phyloP scores from a whole-genome alignment of 2,797 vertebrate genomes.

The Nannoperca australis region DNA sequence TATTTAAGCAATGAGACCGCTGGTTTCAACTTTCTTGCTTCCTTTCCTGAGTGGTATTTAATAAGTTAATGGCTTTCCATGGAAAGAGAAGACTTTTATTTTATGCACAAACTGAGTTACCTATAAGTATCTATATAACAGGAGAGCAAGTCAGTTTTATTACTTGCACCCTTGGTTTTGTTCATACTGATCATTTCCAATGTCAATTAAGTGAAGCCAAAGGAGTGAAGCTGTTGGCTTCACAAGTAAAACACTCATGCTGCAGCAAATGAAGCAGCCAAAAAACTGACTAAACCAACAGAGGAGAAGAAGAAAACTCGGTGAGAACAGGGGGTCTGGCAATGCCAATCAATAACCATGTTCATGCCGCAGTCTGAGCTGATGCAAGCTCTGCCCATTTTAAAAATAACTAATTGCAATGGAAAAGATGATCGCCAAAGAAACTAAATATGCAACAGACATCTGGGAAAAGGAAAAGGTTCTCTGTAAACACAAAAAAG shows the following conservation, averaged over 20 bases:
- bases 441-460: conserved; percentile 52
- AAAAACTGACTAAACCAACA: conserved; percentile 57
- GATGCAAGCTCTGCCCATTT: conserved; percentile 37
- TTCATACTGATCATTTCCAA: conserved; percentile 34
- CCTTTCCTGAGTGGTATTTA: conserved; percentile 57
- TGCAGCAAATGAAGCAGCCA: conserved; percentile 39
- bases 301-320: conserved; percentile 30
- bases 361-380: conserved; percentile 45
- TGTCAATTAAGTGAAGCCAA: conserved; percentile 31
- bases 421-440: conserved; percentile 65
- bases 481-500: conserved; percentile 41
- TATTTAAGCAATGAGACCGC: conserved; percentile 69
- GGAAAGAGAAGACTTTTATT: conserved; percentile 37
- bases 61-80: conserved; percentile 62
- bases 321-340: conserved; percentile 35
- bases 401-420: conserved; percentile 63
- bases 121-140: conserved; percentile 15
- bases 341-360: conserved; percentile 47
- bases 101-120: conserved; percentile 14
- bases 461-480: conserved; percentile 49
- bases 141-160: conserved; percentile 18
- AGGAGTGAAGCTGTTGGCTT: conserved; percentile 38
- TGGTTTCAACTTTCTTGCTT: conserved; percentile 63
- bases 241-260: conserved; percentile 26
- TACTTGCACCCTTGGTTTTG: conserved; percentile 31